Percentiles rank a stretch among this genome's conserved stretches.
These are phyloP conservation scores for Enteromius afrohamiltoni DNA, from an alignment of 2,797 vertebrate genomes.

Conservation along the genomic window DNA sequence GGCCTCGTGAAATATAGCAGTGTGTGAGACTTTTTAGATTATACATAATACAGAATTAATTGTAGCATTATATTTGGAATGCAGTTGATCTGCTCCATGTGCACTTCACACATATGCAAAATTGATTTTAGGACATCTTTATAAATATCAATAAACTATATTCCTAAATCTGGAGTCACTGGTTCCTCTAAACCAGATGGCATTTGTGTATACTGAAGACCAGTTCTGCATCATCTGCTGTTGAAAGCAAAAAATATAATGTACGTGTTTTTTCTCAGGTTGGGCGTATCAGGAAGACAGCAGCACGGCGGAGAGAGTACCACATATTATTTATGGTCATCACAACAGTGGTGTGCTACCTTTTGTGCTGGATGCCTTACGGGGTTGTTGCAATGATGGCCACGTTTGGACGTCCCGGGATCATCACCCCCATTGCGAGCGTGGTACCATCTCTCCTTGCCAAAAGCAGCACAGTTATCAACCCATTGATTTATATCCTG, in stretches of 20 bases:
- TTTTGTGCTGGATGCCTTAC: slow-evolving; percentile 80
- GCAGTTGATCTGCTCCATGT: background rate
- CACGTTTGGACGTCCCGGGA: slow-evolving; percentile 74
- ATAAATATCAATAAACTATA: background rate
- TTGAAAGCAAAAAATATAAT: background rate
- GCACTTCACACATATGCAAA: background rate
- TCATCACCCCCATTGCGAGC: slow-evolving; percentile 73
- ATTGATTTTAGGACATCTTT: background rate
- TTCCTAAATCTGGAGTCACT: background rate
- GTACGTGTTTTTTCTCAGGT: slow-evolving; percentile 64
- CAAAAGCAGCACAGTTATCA: slow-evolving; percentile 81
- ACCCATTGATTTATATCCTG: slow-evolving; percentile 82
- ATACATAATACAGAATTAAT: background rate
- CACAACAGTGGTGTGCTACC: slow-evolving; percentile 75
- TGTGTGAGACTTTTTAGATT: background rate
- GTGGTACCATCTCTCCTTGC: slow-evolving; percentile 77
- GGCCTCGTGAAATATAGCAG: background rate
- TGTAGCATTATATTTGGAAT: background rate
- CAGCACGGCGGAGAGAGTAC: slow-evolving; percentile 75
- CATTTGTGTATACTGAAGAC: background rate
- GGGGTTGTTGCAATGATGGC: slow-evolving; percentile 78
- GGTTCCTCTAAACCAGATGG: background rate
- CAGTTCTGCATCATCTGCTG: background rate
- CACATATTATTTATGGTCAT: slow-evolving; percentile 80
- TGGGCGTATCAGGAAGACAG: slow-evolving; percentile 72